Evolutionary conservation across 2,888 invertebrate species (phyloP), one percentile per base, ranked within the genome.

Genomic region (Hemaris fuciformis): DNA sequence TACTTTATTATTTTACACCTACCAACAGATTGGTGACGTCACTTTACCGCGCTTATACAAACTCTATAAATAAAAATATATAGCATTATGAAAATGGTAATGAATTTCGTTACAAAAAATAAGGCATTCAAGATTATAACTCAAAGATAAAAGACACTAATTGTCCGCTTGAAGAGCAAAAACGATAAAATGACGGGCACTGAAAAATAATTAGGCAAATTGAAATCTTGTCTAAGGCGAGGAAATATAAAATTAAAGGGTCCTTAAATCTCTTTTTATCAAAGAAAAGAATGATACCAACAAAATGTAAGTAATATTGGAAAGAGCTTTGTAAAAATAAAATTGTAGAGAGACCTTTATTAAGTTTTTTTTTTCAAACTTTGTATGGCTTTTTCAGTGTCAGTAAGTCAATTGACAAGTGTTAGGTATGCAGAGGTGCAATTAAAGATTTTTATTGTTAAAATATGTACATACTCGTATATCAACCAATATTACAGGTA

Each of bases 181-280:
- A 31, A 53, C 53, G 31, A 53, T 31, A 43, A 48, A 31, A 4
- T 4, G 18, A 53, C 31, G 18, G 31, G 53, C 18, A 31, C 31
- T 10, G 31, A 27, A 18, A 48, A 7, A 53, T 53, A 53, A 53
- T 53, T 53, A 53, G 31, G 10, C 27, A 31, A 31, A 53, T 31
- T 31, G 18, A 18, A 53, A 53, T 53, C 27, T 31, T 18, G 2
- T 53, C 15, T 20, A 43, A 20, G 53, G 27, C 27, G 18, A 18
- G 25, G 53, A 53, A 53, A 31, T 53, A 31, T 53, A 53, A 53
- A 31, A 53, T 53, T 53, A 53, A 15, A 31, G 27, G 38, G n/a
- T 10, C 4, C 18, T 53, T 31, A 18, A 53, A 27, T 18, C 18
- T 18, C 31, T 7, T 53, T 53, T 48, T 27, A 18, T 18, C 4